phyloP scores from a whole-genome alignment of 2,888 invertebrate species.

The Strigamia maritima region DNA sequence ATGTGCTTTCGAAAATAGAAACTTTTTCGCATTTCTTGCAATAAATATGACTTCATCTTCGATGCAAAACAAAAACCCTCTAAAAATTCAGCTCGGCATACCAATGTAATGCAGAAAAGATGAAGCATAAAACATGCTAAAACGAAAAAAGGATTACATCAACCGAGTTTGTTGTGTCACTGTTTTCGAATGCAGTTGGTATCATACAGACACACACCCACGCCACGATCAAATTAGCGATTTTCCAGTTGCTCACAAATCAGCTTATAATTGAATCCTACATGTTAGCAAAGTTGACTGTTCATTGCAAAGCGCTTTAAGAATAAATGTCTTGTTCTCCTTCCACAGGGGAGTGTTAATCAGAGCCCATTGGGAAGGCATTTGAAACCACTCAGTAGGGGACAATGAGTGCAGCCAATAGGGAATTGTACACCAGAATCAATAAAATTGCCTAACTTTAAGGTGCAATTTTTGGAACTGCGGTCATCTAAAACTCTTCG shows the following conservation, averaged over 20 bases:
- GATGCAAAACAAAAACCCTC: too few relatives aligned
- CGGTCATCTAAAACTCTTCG: conserved; percentile 4
- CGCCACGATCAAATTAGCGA: not conserved
- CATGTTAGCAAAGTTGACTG: not conserved
- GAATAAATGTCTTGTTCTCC: conserved; percentile 10
- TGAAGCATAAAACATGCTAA: too few relatives aligned
- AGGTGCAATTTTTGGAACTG: conserved; percentile 26
- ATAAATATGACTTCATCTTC: too few relatives aligned
- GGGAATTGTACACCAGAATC: conserved; percentile 24
- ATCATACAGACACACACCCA: too few relatives aligned
- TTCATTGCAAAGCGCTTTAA: conserved; percentile 10
- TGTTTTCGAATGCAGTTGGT: too few relatives aligned
- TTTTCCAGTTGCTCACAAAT: not conserved
- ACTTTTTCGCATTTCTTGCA: too few relatives aligned
- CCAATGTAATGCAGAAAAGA: too few relatives aligned
- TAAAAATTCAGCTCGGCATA: too few relatives aligned
- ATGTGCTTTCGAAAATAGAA: too few relatives aligned
- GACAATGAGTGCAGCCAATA: conserved; percentile 23
- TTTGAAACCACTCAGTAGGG: conserved; percentile 32
- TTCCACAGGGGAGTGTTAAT: conserved; percentile 9
- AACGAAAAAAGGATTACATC: too few relatives aligned
- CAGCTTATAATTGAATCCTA: conserved; percentile 15
- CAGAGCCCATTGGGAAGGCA: conserved; percentile 28
- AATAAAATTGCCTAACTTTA: conserved; percentile 30
- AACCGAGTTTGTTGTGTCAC: too few relatives aligned